Evolutionary conservation across 2,113 vertebrate genomes (phyloP).

Genomic region (Microcebus lehilahytsara): DNA sequence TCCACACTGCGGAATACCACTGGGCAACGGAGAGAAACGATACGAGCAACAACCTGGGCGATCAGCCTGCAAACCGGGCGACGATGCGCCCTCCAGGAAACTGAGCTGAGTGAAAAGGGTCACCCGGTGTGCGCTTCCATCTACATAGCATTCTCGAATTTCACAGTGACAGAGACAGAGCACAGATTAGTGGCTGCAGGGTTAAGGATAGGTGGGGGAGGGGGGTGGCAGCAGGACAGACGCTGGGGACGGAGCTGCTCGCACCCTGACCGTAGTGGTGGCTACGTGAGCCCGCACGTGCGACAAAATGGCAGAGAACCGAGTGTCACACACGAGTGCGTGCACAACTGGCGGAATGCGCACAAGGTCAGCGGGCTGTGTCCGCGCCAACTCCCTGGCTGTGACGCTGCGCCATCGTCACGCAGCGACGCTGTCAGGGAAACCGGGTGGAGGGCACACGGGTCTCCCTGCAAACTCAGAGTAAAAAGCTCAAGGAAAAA

Average conservation of each 20-base stretch:
- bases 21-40: neutral
- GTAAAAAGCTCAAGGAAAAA: neutral
- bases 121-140: neutral
- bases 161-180: too few relatives aligned
- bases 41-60: too few relatives aligned
- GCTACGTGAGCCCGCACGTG: too few relatives aligned
- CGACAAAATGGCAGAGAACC: neutral
- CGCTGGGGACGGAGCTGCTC: neutral
- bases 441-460: accelerated
- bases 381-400: accelerated
- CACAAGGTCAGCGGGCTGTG: neutral
- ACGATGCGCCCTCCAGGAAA: neutral
- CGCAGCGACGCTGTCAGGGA: too few relatives aligned
- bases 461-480: neutral
- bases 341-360: neutral
- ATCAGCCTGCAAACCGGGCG: neutral
- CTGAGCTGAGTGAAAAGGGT: too few relatives aligned
- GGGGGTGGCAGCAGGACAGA: neutral
- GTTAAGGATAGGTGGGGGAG: accelerated
- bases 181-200: neutral
- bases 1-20: accelerated
- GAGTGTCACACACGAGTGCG: neutral
- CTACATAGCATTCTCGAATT: neutral
- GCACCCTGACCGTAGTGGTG: accelerated
- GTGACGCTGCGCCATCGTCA: neutral